Conservation (phyloP, 2,888 invertebrate genomes). For the Eupithecia pulchellata region DNA sequence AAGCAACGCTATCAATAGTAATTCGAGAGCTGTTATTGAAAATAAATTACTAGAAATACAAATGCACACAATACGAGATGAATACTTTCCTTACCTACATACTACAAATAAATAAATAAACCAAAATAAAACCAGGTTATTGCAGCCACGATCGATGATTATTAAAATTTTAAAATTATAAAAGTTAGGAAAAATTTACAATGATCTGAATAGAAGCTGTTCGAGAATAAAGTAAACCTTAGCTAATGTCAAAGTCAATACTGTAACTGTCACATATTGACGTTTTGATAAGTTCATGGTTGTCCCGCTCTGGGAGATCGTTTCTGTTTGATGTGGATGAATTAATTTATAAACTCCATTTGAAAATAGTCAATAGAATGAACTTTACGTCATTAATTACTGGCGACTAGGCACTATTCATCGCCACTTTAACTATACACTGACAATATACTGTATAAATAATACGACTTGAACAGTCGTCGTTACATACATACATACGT, state of each 20-base stretch:
- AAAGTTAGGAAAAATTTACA: constrained; percentile 63
- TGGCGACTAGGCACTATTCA: not conserved
- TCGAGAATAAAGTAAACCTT: too few relatives aligned
- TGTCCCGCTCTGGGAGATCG: too few relatives aligned
- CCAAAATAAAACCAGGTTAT: too few relatives aligned
- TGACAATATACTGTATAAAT: not conserved
- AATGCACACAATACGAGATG: constrained; percentile 71
- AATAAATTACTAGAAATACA: constrained; percentile 68
- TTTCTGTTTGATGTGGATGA: too few relatives aligned
- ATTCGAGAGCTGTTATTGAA: constrained; percentile 60
- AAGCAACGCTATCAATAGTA: constrained; percentile 62
- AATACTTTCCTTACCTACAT: constrained; percentile 68
- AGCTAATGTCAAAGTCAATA: too few relatives aligned
- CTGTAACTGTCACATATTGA: too few relatives aligned
- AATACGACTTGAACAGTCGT: not conserved
- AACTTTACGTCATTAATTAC: not conserved
- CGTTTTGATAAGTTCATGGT: too few relatives aligned
- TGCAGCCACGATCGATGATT: too few relatives aligned
- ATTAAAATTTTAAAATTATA: too few relatives aligned
- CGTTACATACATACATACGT: not conserved
- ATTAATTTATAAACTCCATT: not conserved
- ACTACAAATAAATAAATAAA: too few relatives aligned
- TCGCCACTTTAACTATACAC: not conserved
- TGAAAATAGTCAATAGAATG: not conserved
- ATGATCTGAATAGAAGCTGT: constrained; percentile 60